These are phyloP conservation scores for Andricus curvator DNA, from an alignment of 2,888 invertebrate genomes.

Conservation along the genomic window DNA sequence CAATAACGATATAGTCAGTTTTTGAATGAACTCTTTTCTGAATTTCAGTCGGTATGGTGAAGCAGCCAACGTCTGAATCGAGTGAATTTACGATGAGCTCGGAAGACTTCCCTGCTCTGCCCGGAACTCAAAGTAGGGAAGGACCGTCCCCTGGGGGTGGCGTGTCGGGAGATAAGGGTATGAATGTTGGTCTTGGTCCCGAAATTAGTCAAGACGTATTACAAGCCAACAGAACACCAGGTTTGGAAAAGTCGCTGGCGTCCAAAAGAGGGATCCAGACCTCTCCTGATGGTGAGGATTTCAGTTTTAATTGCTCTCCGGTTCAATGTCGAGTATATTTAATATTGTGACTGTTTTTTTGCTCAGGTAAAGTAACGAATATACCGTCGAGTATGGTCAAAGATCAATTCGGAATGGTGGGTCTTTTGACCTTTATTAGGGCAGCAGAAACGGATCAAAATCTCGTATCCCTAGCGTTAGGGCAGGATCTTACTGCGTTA, in stretches of 20 bases:
- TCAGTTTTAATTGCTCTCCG: slow-evolving; percentile 17
- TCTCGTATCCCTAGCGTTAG: slow-evolving; percentile 96
- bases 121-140: slow-evolving; percentile 90
- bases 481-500: slow-evolving; percentile 98
- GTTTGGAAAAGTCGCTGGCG: slow-evolving; percentile 74
- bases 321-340: neutral
- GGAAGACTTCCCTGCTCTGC: slow-evolving; percentile 99
- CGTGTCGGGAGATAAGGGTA: slow-evolving; percentile 77
- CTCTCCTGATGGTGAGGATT: slow-evolving; percentile 89
- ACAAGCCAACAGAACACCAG: slow-evolving; percentile 74
- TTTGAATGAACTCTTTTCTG: slow-evolving; percentile 43
- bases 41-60: slow-evolving; percentile 92
- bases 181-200: slow-evolving; percentile 77
- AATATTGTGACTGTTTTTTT: slow-evolving; percentile 14
- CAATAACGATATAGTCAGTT: slow-evolving; percentile 42
- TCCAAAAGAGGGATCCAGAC: slow-evolving; percentile 94
- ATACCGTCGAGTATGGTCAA: slow-evolving; percentile 99
- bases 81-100: slow-evolving; percentile 98
- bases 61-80: slow-evolving; percentile 94
- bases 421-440: slow-evolving; percentile 97
- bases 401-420: slow-evolving; percentile 99
- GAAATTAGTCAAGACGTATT: slow-evolving; percentile 76
- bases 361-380: slow-evolving; percentile 95
- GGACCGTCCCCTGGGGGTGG: slow-evolving; percentile 84
- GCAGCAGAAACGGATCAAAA: slow-evolving; percentile 98